Evolutionary conservation across 2,888 invertebrate genomes (phyloP).

Genomic region (Schizotus pectinicornis): DNA sequence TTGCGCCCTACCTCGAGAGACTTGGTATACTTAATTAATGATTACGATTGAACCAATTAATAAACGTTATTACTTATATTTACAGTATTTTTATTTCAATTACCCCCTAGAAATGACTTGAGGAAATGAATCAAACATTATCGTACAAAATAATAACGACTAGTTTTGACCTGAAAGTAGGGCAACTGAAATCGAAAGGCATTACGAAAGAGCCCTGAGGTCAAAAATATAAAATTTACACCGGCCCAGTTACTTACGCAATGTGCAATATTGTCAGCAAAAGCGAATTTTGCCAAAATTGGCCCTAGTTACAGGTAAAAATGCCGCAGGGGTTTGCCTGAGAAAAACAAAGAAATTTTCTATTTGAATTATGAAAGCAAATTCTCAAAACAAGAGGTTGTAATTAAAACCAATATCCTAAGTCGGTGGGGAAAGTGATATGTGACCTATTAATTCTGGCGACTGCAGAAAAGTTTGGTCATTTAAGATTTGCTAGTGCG

Average conservation of each 20-base stretch:
- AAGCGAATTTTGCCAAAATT: no score
- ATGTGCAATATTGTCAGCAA: conserved; percentile 8
- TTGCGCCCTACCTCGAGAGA: conserved; percentile 33
- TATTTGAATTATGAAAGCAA: neutral
- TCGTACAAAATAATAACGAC: neutral
- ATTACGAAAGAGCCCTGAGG: conserved; percentile 26
- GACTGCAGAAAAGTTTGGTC: conserved; percentile 9
- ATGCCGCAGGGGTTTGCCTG: neutral
- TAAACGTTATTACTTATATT: neutral
- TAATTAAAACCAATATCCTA: conserved; percentile 20
- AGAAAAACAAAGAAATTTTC: conserved; percentile 1
- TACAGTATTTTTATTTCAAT: conserved; percentile 1
- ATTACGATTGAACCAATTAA: conserved; percentile 7
- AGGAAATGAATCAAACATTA: neutral
- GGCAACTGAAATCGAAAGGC: conserved; percentile 31
- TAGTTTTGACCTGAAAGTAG: conserved; percentile 28
- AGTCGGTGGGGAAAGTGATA: conserved; percentile 33
- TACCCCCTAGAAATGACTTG: neutral
- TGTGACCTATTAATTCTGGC: conserved; percentile 25
- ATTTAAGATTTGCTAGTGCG: conserved; percentile 20
- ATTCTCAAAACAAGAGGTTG: neutral
- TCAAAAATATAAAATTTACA: conserved; percentile 16
- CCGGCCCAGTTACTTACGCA: neutral
- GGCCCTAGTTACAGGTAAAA: no score
- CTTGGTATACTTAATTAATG: no score